A percentile compares a stretch with the other conserved stretches of the same genome.
Evolutionary conservation across 64 coral and sea anemone genomes (phyloP).

Genomic region (Montipora sp.): DNA sequence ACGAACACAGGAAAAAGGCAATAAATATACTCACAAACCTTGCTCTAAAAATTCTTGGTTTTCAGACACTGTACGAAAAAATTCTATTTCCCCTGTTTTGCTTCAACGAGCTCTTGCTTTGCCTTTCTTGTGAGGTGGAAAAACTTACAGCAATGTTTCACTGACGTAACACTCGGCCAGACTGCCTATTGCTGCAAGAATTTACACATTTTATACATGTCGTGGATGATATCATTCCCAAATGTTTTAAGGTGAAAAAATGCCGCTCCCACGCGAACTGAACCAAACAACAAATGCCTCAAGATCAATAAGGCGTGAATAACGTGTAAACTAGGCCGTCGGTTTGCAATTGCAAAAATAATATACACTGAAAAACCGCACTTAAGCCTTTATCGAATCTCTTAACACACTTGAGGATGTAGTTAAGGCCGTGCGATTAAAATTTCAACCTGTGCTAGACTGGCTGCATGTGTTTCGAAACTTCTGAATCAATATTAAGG

Average conservation of each 20-base stretch:
- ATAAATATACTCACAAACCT: no score
- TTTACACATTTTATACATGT: not conserved
- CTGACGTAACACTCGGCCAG: slow-evolving; percentile 22
- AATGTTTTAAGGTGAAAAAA: not conserved
- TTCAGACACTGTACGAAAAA: not conserved
- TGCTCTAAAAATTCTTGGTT: not conserved
- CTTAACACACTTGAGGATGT: not conserved
- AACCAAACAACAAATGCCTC: not conserved
- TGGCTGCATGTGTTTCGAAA: not conserved
- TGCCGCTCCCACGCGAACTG: not conserved
- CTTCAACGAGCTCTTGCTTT: not conserved
- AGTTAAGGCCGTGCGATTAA: not conserved
- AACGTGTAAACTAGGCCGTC: not conserved
- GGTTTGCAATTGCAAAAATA: slow-evolving; percentile 24
- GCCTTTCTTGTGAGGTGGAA: not conserved
- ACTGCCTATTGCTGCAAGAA: not conserved
- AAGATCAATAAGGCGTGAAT: slow-evolving; percentile 10
- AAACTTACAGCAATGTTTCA: not conserved
- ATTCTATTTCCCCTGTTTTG: no score
- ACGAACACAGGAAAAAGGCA: no score
- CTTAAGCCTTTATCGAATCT: not conserved
- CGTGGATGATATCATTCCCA: slow-evolving; percentile 4
- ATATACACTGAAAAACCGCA: not conserved
- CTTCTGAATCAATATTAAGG: not conserved
- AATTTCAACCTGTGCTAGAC: not conserved